phyloP scores from a whole-genome alignment of 1,140 invertebrate species.

The Bombus polaris region DNA sequence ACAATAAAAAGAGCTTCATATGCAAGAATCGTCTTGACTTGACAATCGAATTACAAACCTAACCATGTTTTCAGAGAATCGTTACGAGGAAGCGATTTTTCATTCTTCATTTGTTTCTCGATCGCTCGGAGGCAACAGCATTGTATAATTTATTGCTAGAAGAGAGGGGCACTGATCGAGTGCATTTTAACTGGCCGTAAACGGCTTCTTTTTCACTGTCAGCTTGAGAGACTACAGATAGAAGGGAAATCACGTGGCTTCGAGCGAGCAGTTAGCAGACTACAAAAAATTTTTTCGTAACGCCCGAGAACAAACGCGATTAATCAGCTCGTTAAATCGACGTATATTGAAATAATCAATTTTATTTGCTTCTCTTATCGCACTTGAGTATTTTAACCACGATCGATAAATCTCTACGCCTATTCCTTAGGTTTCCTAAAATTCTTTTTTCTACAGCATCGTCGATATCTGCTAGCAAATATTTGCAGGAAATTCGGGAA shows the following conservation, averaged over 20 bases:
- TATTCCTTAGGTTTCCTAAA: background rate
- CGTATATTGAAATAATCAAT: constrained; percentile 32
- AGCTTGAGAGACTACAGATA: constrained; percentile 21
- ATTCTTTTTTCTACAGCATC: background rate
- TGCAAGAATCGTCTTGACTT: no score
- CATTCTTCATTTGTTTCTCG: constrained; percentile 39
- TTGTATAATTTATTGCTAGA: constrained; percentile 42
- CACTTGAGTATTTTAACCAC: background rate
- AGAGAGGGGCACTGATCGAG: constrained; percentile 42
- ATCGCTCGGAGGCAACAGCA: constrained; percentile 18
- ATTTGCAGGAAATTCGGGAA: constrained; percentile 21
- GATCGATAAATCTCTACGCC: constrained; percentile 13
- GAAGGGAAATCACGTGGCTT: constrained; percentile 29
- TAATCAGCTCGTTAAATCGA: constrained; percentile 39
- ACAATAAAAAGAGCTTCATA: background rate
- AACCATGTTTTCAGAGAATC: background rate
- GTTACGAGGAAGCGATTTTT: constrained; percentile 16
- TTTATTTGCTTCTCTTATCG: constrained; percentile 19
- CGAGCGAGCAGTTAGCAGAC: constrained; percentile 25
- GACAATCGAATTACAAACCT: background rate
- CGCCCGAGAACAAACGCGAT: constrained; percentile 21
- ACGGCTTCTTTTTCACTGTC: constrained; percentile 44
- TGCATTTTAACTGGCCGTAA: constrained; percentile 46
- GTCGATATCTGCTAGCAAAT: constrained; percentile 7
- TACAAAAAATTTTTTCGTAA: constrained; percentile 4